Conservation (phyloP, 2,888 invertebrate species). For the Phyllotreta cruciferae region DNA sequence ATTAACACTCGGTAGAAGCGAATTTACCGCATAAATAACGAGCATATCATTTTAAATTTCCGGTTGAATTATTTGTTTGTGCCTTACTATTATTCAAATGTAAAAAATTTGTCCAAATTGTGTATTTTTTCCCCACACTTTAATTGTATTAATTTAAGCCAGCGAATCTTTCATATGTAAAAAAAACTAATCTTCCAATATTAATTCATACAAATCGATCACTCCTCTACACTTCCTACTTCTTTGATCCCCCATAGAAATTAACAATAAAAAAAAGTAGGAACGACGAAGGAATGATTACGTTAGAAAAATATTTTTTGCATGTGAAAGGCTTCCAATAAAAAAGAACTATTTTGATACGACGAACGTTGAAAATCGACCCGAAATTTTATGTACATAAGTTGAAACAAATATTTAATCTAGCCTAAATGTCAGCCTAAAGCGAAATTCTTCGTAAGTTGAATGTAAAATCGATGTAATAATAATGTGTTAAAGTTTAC, state of each 20-base stretch:
- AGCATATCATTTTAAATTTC: constrained; percentile 36
- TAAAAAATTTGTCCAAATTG: neutral
- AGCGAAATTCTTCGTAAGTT: constrained; percentile 29
- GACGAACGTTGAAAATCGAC: neutral
- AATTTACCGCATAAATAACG: constrained; percentile 20
- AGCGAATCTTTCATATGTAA: too few relatives aligned
- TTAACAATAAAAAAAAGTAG: too few relatives aligned
- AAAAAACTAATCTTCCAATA: neutral
- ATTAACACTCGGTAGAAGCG: constrained; percentile 34
- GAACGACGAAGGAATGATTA: too few relatives aligned
- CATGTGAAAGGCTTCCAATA: too few relatives aligned
- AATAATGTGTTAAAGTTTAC: constrained; percentile 29
- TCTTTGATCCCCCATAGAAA: too few relatives aligned
- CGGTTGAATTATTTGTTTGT: constrained; percentile 39
- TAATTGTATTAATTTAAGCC: too few relatives aligned
- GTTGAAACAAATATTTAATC: constrained; percentile 28
- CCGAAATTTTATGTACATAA: constrained; percentile 7
- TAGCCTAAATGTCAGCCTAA: constrained; percentile 46
- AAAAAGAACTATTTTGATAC: neutral
- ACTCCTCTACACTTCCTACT: too few relatives aligned
- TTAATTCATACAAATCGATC: neutral
- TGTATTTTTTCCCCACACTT: too few relatives aligned
- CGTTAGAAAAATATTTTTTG: too few relatives aligned
- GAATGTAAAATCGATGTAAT: constrained; percentile 39
- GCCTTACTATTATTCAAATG: constrained; percentile 34